Evolutionary conservation across 1,140 invertebrate species (phyloP), one percentile per base, ranked within the genome.

Genomic region (Cydia amplana): DNA sequence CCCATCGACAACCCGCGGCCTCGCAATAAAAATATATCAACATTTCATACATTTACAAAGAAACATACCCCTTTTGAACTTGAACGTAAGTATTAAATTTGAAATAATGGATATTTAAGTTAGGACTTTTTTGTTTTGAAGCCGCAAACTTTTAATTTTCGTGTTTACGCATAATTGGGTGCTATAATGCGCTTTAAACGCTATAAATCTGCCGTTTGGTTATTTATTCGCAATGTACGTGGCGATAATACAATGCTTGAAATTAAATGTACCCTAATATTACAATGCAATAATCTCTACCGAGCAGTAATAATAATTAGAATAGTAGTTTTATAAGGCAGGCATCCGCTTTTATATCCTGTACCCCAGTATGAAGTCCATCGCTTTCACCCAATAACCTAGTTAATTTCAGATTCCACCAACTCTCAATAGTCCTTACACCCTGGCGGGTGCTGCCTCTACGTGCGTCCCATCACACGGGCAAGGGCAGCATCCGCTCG

Each of bases 121-220:
- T 60, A 60, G n/a, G 18, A 23, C 20, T 5, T 60, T 23, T 60
- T 23, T 20, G 55, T 23, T 12, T 32, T 65, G 0, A 28, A 32
- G 12, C 16, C 65, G 36, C 36, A 70, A 70, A 88, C 85, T 88
- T 89, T 89, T 89, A 88, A 90, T 87, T 87, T 88, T 85, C 87
- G 83, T 88, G 86, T 87, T 88, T 85, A 86, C 86, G 88, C 88
- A 90, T 90, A 90, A 90, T 90, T 88, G 83, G 83, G 77, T 60
- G 81, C 80, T 85, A 85, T 60, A 87, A 85, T 85, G 83, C 82
- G 81, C 81, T 85, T 84, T 82, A 85, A 81, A 78, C 82, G 65
- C 80, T 82, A 82, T 90, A 90, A 90, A 90, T 88, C 86, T 85
- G 84, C 85, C 84, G 82, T 84, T 86, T 83, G 74, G 85, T 90